Evolutionary conservation across 2,888 invertebrate species (phyloP).

Genomic region (Hemicrepidius hirtus): DNA sequence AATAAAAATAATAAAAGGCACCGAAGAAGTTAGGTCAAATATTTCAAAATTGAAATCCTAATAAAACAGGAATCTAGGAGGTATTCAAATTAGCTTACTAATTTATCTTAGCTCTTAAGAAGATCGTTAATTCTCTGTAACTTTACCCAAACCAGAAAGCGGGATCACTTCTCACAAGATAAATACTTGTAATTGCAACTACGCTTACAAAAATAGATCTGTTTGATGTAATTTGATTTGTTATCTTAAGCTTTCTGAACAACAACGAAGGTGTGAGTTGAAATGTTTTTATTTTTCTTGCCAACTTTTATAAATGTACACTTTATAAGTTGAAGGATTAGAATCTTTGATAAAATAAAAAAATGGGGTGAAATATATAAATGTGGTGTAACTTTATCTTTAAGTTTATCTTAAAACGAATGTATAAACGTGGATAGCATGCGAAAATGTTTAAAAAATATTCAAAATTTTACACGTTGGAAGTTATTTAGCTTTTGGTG

Average conservation of each 20-base stretch:
- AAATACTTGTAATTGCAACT: constrained; percentile 22
- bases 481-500: no score
- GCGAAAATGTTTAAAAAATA: no score
- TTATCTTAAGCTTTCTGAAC: constrained; percentile 4
- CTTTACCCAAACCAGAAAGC: background rate
- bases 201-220: background rate
- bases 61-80: constrained; percentile 16
- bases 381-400: no score
- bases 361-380: background rate
- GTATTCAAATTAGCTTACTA: constrained; percentile 28
- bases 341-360: constrained; percentile 1
- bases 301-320: background rate
- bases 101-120: constrained; percentile 19
- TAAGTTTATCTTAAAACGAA: no score
- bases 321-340: background rate
- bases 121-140: constrained; percentile 21
- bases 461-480: no score
- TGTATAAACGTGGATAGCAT: no score
- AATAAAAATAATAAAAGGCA: no score
- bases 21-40: no score
- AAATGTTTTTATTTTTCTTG: constrained; percentile 10
- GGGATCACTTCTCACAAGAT: constrained; percentile 1
- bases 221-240: constrained; percentile 16
- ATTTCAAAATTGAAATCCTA: constrained; percentile 24
- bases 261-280: background rate